Evolutionary conservation across 2,888 invertebrate species (phyloP), one percentile per base, ranked within the genome.

Genomic region (Fragum whitleyi): DNA sequence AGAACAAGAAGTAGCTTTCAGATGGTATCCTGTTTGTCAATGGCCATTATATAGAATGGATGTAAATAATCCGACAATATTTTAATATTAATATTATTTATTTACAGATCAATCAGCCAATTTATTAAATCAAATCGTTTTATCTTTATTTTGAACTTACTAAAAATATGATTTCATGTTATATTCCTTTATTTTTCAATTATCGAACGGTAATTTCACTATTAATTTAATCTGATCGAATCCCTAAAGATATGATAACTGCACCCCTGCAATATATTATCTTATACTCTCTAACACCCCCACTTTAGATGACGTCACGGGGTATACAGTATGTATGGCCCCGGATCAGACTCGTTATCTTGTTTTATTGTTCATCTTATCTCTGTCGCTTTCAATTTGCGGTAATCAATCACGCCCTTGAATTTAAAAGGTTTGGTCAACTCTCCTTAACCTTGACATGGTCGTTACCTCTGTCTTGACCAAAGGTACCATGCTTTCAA

Each of bases 291-390:
- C n/a, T 47, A n/a, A 47, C 47, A n/a, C 47, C 47, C 47, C 5
- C 47, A 47, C 23, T 21, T 5, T 61, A 9, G 3, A 16, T 47
- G 47, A 47, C n/a, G 47, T 47, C 47, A 47, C 47, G 47, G 47
- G n/a, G n/a, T 47, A 19, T 9, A 47, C 14, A 47, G 32, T 47
- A 47, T 47, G 47, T 47, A 9, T 47, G 2, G 47, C 2, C 47
- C 47, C 47, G 47, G 47, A 47, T 47, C 47, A 47, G 47, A 47
- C 47, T 47, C 39, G 47, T 47, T n/a, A 47, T 14, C 47, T 47
- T 47, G 47, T 47, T 47, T 39, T 47, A 47, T 47, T 47, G 47
- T 47, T 47, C 47, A 47, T 47, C 47, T 47, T 47, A 47, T 47
- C 47, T 19, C 2, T 16, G 14, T 47, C 47, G 2, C 47, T 19